Percentiles rank a stretch among this genome's conserved stretches.
These are phyloP conservation scores for Lasaia peninsularis DNA, from an alignment of 1,140 invertebrate species.

Conservation along the genomic window DNA sequence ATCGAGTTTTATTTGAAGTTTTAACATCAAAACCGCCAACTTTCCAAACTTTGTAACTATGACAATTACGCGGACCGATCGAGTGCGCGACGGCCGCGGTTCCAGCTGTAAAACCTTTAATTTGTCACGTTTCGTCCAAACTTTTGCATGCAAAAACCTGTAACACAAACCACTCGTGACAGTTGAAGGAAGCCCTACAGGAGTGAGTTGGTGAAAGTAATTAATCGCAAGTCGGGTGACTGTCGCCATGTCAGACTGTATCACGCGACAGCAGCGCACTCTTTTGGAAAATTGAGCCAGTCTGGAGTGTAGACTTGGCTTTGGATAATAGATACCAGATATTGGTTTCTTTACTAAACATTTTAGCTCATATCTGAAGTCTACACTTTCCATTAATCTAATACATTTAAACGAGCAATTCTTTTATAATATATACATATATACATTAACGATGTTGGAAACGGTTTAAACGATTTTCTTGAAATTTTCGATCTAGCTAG, in stretches of 20 bases:
- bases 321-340: background rate
- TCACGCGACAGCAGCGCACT: slow-evolving; percentile 43
- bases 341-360: background rate
- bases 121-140: slow-evolving; percentile 42
- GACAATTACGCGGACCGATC: slow-evolving; percentile 33
- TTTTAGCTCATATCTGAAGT: no score
- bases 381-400: no score
- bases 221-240: slow-evolving; percentile 55
- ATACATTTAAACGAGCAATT: no score
- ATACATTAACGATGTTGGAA: no score
- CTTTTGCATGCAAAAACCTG: slow-evolving; percentile 56
- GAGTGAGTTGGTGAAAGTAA: slow-evolving; percentile 62
- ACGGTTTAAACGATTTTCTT: no score
- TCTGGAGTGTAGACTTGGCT: slow-evolving; percentile 10
- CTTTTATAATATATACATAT: no score
- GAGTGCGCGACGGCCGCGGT: slow-evolving; percentile 22
- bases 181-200: slow-evolving; percentile 60
- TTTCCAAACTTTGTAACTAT: slow-evolving; percentile 27
- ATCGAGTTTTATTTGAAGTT: slow-evolving; percentile 7
- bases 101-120: slow-evolving; percentile 29
- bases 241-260: slow-evolving; percentile 59
- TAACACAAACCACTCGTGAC: slow-evolving; percentile 49
- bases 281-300: slow-evolving; percentile 45
- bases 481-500: no score
- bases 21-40: background rate